These are phyloP conservation scores for Mormyrus hasselquistii DNA, from an alignment of 2,797 vertebrate species.

Conservation along the genomic window DNA sequence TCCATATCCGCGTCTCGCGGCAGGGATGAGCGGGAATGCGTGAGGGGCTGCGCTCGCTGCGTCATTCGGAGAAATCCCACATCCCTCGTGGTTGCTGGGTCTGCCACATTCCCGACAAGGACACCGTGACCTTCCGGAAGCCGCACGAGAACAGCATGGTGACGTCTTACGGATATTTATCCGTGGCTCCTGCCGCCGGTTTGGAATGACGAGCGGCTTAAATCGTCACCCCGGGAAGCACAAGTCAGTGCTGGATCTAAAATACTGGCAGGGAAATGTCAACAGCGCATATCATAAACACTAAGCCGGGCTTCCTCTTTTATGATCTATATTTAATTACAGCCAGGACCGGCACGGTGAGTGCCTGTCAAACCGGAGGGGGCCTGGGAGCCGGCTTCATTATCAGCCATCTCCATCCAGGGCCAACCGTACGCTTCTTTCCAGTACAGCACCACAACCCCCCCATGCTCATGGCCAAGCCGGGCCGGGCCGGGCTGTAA, in stretches of 20 bases:
- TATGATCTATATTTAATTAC: constrained; percentile 21
- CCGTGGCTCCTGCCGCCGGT: neutral
- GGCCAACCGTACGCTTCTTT: neutral
- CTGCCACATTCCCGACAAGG: neutral
- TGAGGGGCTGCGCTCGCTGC: neutral
- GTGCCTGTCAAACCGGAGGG: constrained; percentile 22
- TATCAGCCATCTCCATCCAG: constrained; percentile 21
- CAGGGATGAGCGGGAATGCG: neutral
- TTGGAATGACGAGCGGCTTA: neutral
- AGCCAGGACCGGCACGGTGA: neutral
- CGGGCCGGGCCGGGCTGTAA: constrained; percentile 51
- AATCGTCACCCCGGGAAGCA: neutral
- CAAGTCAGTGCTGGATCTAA: neutral
- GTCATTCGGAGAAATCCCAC: neutral
- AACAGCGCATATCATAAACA: constrained; percentile 7
- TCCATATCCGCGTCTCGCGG: neutral
- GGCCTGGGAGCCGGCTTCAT: constrained; percentile 26
- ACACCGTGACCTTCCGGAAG: neutral
- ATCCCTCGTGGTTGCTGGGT: neutral
- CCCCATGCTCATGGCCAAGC: constrained; percentile 61
- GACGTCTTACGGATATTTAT: neutral
- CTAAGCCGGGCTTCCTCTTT: neutral
- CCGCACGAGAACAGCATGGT: neutral
- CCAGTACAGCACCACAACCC: constrained; percentile 41
- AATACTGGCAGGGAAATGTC: constrained; percentile 9